Base-by-base conservation (phyloP, 2,113 vertebrate genomes). In the Pomatostomus ruficeps region DNA sequence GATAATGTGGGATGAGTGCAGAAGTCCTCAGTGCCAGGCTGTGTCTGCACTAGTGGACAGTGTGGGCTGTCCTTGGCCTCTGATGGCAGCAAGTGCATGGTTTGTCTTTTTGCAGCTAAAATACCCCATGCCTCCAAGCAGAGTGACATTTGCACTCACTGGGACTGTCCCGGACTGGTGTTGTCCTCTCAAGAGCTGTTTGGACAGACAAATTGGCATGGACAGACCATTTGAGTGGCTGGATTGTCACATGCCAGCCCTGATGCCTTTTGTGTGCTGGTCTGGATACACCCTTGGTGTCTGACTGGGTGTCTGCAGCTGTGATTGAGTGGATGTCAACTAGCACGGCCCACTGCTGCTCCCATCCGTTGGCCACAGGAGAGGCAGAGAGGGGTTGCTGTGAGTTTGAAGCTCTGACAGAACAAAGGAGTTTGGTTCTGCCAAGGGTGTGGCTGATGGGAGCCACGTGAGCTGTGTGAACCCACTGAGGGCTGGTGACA, bases 101-200 rank as follows among this genome's bases (percentile, higher is more conserved):
- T 77, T 87, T 87, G 25, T 67, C 52, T 66, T 65, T 3, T 0
- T 57, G 43, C 40, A 55, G 61, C 52, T 51, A 11, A 91, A 62
- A 23, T 1, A 1, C 29, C 24, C 48, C 0, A 0, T 3, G 16
- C 13, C 49, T 68, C 48, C 43, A 25, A 57, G 31, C 11, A 77
- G 43, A n/a, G 31, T 66, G 48, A 24, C 24, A 29, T 55, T 85
- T 62, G 23, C 19, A 8, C 59, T 40, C 16, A 13, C 20, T 1
- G 31, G 12, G 23, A 24, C 92, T 33, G n/a, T 15, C 58, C 62
- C 33, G 66, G 59, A 10, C 12, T 59, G 57, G 46, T 33, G 29
- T 8, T 77, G 22, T 46, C 43, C 21, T 58, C 40, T 76, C 9
- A 40, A 10, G 8, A 52, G 23, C 61, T 40, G 36, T 25, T 68